Evolutionary conservation across 2,113 vertebrate species (phyloP).

Genomic region (Antechinus flavipes): DNA sequence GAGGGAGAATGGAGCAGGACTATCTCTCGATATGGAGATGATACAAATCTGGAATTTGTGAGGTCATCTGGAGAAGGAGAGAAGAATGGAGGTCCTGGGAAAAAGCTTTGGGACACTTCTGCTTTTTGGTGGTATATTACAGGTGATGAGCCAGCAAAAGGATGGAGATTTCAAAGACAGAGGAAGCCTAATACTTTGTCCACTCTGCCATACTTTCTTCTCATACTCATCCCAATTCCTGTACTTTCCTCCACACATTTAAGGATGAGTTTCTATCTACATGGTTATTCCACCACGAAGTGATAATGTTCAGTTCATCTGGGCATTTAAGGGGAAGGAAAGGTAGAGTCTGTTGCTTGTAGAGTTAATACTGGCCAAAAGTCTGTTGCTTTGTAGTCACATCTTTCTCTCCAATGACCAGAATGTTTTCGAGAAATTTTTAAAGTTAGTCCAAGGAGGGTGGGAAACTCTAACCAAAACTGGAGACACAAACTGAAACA

Average conservation of each 20-base stretch:
- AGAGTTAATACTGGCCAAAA: too few relatives aligned
- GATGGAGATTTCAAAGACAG: neutral
- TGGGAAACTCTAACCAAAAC: neutral
- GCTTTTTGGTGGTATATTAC: neutral
- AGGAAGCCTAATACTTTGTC: neutral
- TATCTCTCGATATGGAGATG: neutral
- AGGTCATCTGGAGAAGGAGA: neutral
- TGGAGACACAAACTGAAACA: neutral
- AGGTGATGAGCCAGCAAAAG: neutral
- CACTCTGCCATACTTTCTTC: neutral
- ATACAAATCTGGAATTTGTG: neutral
- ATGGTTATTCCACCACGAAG: neutral
- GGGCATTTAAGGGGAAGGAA: neutral
- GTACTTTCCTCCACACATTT: neutral
- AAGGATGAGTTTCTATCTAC: neutral
- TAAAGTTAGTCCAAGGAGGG: neutral
- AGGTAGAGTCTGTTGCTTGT: too few relatives aligned
- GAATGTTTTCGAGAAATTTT: neutral
- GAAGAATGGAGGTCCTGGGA: too few relatives aligned
- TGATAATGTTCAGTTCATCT: neutral
- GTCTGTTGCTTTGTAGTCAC: too few relatives aligned
- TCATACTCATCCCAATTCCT: neutral
- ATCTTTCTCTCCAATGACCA: too few relatives aligned
- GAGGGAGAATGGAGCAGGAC: neutral
- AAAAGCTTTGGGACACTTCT: neutral